A percentile compares a stretch with the other conserved stretches of the same genome.
These are phyloP conservation scores for Helicolenus hilgendorfi DNA, from an alignment of 2,797 vertebrate genomes.

Conservation along the genomic window DNA sequence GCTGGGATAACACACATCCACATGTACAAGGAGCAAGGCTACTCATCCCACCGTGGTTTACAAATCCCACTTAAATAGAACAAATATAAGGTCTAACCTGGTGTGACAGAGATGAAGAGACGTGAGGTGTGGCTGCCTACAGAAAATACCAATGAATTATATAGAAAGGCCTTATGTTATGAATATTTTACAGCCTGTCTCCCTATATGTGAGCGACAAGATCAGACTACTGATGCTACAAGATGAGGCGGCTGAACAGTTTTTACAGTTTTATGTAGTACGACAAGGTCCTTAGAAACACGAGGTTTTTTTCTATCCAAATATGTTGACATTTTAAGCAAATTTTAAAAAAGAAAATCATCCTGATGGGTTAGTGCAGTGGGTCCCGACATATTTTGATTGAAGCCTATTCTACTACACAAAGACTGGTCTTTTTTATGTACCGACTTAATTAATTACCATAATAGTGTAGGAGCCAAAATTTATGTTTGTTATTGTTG, in stretches of 20 bases:
- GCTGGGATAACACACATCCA: slow-evolving; percentile 28
- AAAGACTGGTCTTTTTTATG: no score
- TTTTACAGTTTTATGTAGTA: background rate
- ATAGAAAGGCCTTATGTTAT: slow-evolving; percentile 14
- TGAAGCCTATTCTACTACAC: no score
- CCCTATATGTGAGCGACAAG: background rate
- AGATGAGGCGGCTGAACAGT: background rate
- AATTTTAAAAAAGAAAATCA: background rate
- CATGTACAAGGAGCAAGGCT: background rate
- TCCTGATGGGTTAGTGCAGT: background rate
- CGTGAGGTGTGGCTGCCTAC: background rate
- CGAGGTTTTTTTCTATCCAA: background rate
- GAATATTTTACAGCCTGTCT: slow-evolving; percentile 36
- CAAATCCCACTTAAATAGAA: slow-evolving; percentile 50
- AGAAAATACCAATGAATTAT: slow-evolving; percentile 34
- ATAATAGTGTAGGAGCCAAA: no score
- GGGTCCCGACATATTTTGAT: no score
- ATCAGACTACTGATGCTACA: background rate
- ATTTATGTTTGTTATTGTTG: no score
- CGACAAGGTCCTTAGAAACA: background rate
- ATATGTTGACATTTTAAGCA: background rate
- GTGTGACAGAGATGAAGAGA: slow-evolving; percentile 1
- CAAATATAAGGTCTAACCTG: slow-evolving; percentile 41
- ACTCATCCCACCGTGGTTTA: slow-evolving; percentile 6
- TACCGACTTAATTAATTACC: no score